Conservation (phyloP, 1,140 invertebrate genomes). For the Venturia canescens region DNA sequence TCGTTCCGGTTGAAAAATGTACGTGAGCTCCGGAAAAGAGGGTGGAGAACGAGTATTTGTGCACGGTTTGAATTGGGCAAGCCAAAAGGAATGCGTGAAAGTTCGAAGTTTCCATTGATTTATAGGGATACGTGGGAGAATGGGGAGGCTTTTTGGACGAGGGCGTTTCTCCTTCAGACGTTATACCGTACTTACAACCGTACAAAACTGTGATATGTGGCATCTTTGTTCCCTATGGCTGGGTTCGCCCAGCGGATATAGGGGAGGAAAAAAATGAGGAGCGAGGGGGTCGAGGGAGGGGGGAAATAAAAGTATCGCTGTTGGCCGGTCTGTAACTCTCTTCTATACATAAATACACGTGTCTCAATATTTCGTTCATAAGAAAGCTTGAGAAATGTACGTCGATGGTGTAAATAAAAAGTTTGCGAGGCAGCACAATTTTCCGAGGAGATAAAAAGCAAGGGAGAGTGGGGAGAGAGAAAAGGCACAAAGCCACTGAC, state of each 20-base stretch:
- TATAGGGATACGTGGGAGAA: not conserved
- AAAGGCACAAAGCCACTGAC: not conserved
- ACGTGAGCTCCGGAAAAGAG: not conserved
- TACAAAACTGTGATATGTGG: conserved; percentile 32
- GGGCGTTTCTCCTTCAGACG: not conserved
- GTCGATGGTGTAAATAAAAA: conserved; percentile 1
- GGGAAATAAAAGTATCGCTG: conserved; percentile 21
- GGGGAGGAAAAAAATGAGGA: not conserved
- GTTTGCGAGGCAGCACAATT: not conserved
- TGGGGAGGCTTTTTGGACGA: not conserved
- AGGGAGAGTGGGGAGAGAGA: not conserved
- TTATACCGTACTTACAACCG: not conserved
- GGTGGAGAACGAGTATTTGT: not conserved
- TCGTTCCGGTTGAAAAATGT: not conserved
- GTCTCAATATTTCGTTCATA: not conserved
- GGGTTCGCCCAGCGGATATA: not conserved
- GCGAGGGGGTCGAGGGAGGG: not conserved
- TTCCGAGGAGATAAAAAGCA: not conserved
- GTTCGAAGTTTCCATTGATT: conserved; percentile 34
- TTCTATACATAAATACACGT: not conserved
- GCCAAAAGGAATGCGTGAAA: not conserved
- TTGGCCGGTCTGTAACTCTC: not conserved
- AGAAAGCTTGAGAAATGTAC: not conserved
- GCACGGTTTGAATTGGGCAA: not conserved
- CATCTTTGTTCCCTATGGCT: not conserved